Evolutionary conservation across 2,113 vertebrate species (phyloP).

Genomic region (Gnathonemus longibarbis): DNA sequence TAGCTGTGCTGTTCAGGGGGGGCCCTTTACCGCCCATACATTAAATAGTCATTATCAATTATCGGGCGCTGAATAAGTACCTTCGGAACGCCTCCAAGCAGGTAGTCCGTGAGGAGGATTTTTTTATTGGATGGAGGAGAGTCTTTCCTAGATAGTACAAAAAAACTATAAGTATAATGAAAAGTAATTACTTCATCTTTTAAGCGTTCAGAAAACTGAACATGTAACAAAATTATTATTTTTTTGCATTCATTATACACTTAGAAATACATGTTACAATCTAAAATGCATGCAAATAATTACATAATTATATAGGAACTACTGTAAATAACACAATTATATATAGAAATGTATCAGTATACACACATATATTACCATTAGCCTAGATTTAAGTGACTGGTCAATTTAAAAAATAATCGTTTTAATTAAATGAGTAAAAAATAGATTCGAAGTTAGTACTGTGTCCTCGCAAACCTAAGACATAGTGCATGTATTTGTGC

Average conservation of each 20-base stretch:
- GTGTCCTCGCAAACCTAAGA: neutral
- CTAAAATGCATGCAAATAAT: neutral
- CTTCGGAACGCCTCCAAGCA: neutral
- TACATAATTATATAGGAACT: neutral
- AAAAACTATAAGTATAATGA: neutral
- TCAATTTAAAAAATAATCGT: neutral
- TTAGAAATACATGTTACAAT: neutral
- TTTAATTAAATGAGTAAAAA: neutral
- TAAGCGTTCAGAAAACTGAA: neutral
- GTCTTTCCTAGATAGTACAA: neutral
- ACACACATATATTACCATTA: neutral
- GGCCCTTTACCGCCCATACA: neutral
- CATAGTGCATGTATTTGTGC: neutral
- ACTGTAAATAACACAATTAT: neutral
- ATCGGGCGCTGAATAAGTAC: neutral
- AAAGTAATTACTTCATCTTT: neutral
- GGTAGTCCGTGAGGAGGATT: neutral
- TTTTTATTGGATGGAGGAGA: neutral
- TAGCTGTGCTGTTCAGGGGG: neutral
- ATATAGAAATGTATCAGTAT: neutral
- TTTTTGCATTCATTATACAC: neutral
- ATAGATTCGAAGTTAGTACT: neutral
- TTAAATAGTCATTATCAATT: neutral
- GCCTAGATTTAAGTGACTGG: neutral
- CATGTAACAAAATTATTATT: neutral